These are phyloP conservation scores for Elysia crispata DNA, from an alignment of 2,888 invertebrate species.

Conservation along the genomic window DNA sequence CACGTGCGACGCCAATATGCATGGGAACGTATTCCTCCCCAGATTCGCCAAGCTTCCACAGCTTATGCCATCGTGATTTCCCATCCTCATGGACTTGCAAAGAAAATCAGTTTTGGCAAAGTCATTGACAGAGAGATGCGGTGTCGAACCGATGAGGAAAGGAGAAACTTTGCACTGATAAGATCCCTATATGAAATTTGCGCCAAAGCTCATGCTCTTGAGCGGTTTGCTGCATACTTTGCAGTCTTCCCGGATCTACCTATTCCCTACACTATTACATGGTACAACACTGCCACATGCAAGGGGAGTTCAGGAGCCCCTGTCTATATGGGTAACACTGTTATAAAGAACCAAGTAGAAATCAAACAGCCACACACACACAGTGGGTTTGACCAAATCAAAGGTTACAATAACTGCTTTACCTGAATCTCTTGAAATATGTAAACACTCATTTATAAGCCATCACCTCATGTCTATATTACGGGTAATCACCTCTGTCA, in stretches of 20 bases:
- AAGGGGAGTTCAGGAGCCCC: conserved; percentile 46
- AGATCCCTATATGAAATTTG: conserved; percentile 30
- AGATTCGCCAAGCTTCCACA: conserved; percentile 1
- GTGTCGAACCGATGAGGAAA: background rate
- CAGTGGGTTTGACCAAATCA: conserved; percentile 16
- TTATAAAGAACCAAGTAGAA: conserved; percentile 32
- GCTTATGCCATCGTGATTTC: conserved; percentile 41
- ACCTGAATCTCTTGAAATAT: background rate
- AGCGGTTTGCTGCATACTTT: conserved; percentile 29
- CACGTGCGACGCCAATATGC: background rate
- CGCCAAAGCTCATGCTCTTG: background rate
- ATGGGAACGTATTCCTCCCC: conserved; percentile 18
- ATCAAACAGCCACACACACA: conserved; percentile 46
- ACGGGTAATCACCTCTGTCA: too few species aligned
- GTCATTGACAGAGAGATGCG: conserved; percentile 12
- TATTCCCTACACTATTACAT: conserved; percentile 5
- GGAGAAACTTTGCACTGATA: background rate
- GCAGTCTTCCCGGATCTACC: background rate
- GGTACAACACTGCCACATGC: conserved; percentile 44
- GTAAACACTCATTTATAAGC: background rate
- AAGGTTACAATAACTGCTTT: conserved; percentile 39
- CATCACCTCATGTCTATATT: too few species aligned
- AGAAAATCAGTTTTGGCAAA: conserved; percentile 38
- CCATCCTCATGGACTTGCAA: conserved; percentile 41
- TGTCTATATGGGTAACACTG: conserved; percentile 45